Base-by-base conservation (phyloP, 1,140 invertebrate species). In the Bombus difficillimus region DNA sequence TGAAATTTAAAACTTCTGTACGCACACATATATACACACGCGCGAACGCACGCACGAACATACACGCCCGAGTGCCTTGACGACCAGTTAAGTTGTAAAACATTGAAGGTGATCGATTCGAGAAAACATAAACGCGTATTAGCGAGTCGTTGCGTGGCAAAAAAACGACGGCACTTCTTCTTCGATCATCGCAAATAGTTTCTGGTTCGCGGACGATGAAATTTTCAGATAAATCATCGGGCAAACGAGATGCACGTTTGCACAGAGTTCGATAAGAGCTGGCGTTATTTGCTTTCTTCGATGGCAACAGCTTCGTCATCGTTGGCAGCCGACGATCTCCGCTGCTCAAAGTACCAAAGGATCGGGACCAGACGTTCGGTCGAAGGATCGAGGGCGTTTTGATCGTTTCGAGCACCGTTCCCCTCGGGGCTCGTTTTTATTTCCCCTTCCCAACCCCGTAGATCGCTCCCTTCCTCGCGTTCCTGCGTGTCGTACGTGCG, bases 401-500 rank as follows among this genome's bases (percentile, higher is more conserved):
- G 86, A 89, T 89, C 84, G 80, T 69, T 89, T 85, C 32, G 73
- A 87, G 62, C 22, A 59, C 28, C 43, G 76, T 71, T 68, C 66
- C 41, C 62, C 15, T 32, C 37, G 47, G 34, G 32, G n/a, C 37
- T 80, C 53, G 13, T 75, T 86, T 77, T 76, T 84, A 80, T 82
- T 81, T 77, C 81, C 80, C 47, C 72, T 47, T 59, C 66, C 81
- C 76, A 62, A 37, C 57, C 75, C 57, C 32, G 22, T 25, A 32
- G 9, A 68, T 72, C 53, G 39, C n/a, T 78, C 66, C 80, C 66
- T 47, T 34, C 71, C 57, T 81, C 72, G 86, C 82, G 85, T 90
- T 90, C 89, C 89, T 88, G 86, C 89, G 84, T 91, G 89, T 88
- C 89, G 87, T 91, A 91, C 90, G 90, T 91, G 90, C 90, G 89